Base-by-base conservation (phyloP, 1,140 invertebrate species). In the Mycetomoellerius zeteki region DNA sequence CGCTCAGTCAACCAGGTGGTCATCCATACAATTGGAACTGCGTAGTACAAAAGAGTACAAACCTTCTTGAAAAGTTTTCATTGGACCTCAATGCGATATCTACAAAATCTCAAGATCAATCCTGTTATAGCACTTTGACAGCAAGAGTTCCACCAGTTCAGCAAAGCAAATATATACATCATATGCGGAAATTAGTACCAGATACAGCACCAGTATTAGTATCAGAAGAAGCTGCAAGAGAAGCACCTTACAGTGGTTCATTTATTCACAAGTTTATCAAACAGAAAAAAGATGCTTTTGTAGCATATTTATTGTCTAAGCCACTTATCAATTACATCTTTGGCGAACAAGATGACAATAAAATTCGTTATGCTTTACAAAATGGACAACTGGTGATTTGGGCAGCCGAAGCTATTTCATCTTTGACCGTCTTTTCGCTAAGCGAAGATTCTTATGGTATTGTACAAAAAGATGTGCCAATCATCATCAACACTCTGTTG, bases 11-110 rank as follows among this genome's bases (percentile, higher is more conserved):
- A 91, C 97, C 97, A 67, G 97, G 97, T 33, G 97, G 97, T 69
- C 97, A 98, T 94, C 97, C 98, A 2, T 97, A 97, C 86, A 98
- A 97, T 88, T 98, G 98, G 98, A 98, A 97, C 89, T 96, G 96
- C 77, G 92, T 98, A 5, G 94, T 97, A 14, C 95, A 96, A 87
- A 96, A 96, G 88, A 96, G 96, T 92, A 90, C 97, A 3, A 92
- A 91, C 50, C 93, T 97, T 0, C 95, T 98, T 1, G 96, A 96
- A 77, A 95, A 96, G 67, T 98, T 97, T 91, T 96, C 96, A 0
- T 95, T 96, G 2, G 95, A 97, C 60, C 91, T 98, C 1, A 96
- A 96, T 33, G 94, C 94, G 65, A 95, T 96, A 58, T 91, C 85
- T 7, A 67, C 89, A 0, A 91, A 86, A 65, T 72, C 90, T 85